These are phyloP conservation scores for Sminthurides aquaticus DNA, from an alignment of 2,888 invertebrate genomes.

Conservation along the genomic window DNA sequence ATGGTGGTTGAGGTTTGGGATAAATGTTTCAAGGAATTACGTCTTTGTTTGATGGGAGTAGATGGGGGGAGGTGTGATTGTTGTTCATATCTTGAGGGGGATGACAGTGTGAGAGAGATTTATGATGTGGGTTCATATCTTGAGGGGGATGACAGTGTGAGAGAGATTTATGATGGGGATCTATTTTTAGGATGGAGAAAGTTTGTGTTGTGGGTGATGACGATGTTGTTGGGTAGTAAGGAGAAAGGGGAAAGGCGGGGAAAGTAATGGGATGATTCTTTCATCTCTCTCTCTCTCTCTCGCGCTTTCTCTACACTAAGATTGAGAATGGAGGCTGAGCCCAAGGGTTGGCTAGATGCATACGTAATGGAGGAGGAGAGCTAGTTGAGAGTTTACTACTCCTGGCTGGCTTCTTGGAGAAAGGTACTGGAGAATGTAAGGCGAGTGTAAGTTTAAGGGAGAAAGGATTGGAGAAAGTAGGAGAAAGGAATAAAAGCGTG, in stretches of 20 bases:
- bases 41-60: not conserved
- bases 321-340: too few species aligned
- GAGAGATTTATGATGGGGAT: not conserved
- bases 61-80: conserved; percentile 1
- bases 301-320: too few species aligned
- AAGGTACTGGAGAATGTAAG: too few species aligned
- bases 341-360: too few species aligned
- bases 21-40: not conserved
- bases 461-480: too few species aligned
- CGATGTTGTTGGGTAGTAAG: not conserved
- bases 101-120: not conserved
- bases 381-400: too few species aligned
- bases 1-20: not conserved
- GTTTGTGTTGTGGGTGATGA: not conserved
- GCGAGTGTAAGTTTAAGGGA: too few species aligned
- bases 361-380: too few species aligned
- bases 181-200: too few species aligned
- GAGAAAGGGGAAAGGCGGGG: not conserved
- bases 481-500: too few species aligned
- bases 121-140: not conserved
- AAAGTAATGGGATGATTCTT: not conserved
- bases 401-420: too few species aligned
- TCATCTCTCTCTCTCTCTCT: not conserved
- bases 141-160: not conserved
- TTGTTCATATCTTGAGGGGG: conserved; percentile 1